Evolutionary conservation across 2,888 invertebrate species (phyloP), one percentile per base, ranked within the genome.

Genomic region (Oscheius myriophilus): DNA sequence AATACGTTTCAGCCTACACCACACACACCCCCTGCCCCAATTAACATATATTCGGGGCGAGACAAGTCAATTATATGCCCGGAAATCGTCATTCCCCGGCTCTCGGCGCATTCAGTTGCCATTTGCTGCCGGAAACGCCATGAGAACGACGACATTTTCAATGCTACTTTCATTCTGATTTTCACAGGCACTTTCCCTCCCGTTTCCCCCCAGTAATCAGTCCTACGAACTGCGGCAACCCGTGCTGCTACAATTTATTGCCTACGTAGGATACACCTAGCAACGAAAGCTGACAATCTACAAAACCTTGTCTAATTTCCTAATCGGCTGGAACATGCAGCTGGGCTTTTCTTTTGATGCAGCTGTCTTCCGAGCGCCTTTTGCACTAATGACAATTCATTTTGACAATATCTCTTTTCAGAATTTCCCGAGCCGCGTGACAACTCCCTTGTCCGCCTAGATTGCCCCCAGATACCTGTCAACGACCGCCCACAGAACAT

Each of bases 11-110:
- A 45, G 58, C 43, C 41, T 39, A 41, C 58, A 58, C 49, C 33
- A 49, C 49, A 49, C 49, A 49, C 49, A 58, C 42, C 58, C n/a
- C 58, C 43, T 25, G 58, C 43, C 58, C 43, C 58, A 58, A 58
- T 58, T 58, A 58, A 58, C 58, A 58, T 58, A 58, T 58, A 43
- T 58, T 58, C 58, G 42, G 23, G 49, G 21, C 49, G 49, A 49
- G 49, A 58, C 58, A 58, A 58, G 58, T 58, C 58, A 58, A 58
- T 58, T 58, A 58, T 58, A 58, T 58, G 45, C 23, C 58, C 58
- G 58, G 58, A 45, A 58, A 45, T 58, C 58, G 49, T 49, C 49
- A 23, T 21, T 23, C 23, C 49, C 49, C 23, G 23, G 49, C 23
- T 23, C 21, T 11, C 49, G 58, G 58, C 42, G 23, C 58, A 42